phyloP scores from a whole-genome alignment of 1,140 invertebrate genomes.

The Ganaspis sp. region DNA sequence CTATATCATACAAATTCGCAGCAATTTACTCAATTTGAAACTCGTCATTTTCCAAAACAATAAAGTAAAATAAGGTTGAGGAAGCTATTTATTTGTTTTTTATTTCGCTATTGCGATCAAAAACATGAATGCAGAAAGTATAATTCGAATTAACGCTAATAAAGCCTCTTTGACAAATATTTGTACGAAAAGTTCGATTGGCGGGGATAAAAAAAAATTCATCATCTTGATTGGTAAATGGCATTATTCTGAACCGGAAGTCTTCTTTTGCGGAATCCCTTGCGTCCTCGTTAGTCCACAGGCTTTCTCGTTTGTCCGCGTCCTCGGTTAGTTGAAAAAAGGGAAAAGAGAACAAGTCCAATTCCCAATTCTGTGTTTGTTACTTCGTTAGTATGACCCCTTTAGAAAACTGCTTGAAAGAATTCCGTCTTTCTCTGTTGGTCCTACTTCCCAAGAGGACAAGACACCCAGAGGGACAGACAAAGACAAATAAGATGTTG shows the following conservation, averaged over 20 bases:
- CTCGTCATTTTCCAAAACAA: too few species aligned
- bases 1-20: too few species aligned
- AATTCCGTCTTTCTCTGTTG: background rate
- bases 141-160: too few species aligned
- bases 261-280: background rate
- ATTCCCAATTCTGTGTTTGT: constrained; percentile 29
- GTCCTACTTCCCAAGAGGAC: background rate
- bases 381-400: constrained; percentile 21
- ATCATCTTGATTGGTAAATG: constrained; percentile 27
- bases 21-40: too few species aligned
- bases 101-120: too few species aligned
- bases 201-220: background rate
- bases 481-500: constrained; percentile 14
- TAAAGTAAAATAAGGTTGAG: too few species aligned
- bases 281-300: constrained; percentile 11
- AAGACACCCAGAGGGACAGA: background rate
- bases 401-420: background rate
- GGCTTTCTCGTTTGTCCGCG: constrained; percentile 3
- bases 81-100: too few species aligned
- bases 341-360: background rate
- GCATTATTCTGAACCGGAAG: constrained; percentile 23
- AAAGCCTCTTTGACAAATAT: background rate
- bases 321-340: background rate
- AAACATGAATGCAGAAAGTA: too few species aligned
- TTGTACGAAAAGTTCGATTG: constrained; percentile 10